Conservation (phyloP, 2,113 vertebrate species). For the Pedionomus torquatus region DNA sequence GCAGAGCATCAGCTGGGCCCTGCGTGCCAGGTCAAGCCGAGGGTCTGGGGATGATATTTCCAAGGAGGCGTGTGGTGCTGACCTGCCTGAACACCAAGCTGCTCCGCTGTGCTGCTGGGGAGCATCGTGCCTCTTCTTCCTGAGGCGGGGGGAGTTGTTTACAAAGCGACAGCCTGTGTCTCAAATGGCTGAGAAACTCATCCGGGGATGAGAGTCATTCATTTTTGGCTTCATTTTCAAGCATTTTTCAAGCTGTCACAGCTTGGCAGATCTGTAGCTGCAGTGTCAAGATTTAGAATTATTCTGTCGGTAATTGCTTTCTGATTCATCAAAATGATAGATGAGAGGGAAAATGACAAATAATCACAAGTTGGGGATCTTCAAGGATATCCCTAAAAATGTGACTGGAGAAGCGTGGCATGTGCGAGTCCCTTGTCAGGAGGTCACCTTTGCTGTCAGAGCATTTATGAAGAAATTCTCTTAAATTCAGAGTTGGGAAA, state of each 20-base stretch:
- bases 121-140: neutral
- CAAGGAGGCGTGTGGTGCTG: neutral
- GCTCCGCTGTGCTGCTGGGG: neutral
- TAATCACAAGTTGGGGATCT: constrained; percentile 66
- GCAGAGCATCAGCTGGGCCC: neutral
- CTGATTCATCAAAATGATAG: constrained; percentile 73
- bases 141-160: constrained; percentile 32
- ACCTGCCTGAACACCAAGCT: neutral
- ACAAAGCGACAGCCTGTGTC: constrained; percentile 52
- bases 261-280: constrained; percentile 72
- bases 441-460: constrained; percentile 65
- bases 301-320: constrained; percentile 74
- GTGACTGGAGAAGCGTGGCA: constrained; percentile 6
- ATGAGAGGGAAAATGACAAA: constrained; percentile 71
- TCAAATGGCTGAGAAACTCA: constrained; percentile 51
- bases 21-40: neutral
- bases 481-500: neutral
- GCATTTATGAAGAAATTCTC: constrained; percentile 8
- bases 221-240: constrained; percentile 63
- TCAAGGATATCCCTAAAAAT: constrained; percentile 72
- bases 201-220: constrained; percentile 68
- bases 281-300: constrained; percentile 72
- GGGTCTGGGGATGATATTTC: neutral
- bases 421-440: neutral
- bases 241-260: constrained; percentile 74